Conservation (phyloP, 2,797 vertebrate species). For the Eulemur rubriventer region DNA sequence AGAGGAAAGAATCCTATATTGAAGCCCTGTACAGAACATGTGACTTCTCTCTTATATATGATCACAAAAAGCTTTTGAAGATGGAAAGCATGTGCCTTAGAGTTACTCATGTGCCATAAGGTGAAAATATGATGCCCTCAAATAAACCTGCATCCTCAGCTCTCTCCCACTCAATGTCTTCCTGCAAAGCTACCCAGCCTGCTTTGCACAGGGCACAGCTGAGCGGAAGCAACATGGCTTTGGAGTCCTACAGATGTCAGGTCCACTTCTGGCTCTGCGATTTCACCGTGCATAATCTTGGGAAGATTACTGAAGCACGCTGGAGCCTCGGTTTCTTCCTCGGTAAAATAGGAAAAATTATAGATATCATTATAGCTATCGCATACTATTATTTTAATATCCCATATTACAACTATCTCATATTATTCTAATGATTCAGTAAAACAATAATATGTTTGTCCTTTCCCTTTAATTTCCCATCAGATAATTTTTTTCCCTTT, state of each 20-base stretch:
- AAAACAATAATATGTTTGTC: background rate
- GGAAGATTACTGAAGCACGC: background rate
- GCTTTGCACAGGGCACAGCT: background rate
- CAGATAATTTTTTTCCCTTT: background rate
- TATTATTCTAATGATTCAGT: background rate
- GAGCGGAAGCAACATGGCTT: background rate
- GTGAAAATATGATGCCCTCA: background rate
- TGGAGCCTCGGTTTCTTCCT: background rate
- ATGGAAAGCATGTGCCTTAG: background rate
- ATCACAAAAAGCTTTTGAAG: background rate
- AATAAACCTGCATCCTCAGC: background rate
- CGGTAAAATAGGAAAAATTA: background rate
- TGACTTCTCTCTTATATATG: background rate
- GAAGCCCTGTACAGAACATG: background rate
- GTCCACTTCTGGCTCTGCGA: background rate
- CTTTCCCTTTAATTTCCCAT: background rate
- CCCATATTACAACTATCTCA: background rate
- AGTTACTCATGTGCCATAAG: fast-evolving
- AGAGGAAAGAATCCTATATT: background rate
- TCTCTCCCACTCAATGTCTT: background rate
- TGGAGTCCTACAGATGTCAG: fast-evolving
- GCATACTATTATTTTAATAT: background rate
- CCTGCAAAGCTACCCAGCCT: background rate
- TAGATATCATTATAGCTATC: background rate
- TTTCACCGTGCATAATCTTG: background rate